Evolutionary conservation across 2,797 vertebrate species (phyloP).

Genomic region (Rousettus madagascariensis): DNA sequence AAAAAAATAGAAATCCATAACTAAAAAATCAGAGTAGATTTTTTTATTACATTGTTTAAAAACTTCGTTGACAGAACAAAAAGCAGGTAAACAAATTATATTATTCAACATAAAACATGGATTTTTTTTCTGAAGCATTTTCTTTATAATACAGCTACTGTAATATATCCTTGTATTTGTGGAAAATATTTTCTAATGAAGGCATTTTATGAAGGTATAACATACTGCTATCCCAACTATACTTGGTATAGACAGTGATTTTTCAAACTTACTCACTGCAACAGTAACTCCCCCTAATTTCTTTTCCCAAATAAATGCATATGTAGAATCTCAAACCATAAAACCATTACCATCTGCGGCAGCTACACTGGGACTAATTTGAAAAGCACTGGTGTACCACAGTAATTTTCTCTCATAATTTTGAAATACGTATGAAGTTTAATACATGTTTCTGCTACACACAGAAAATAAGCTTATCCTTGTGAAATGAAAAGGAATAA

Average conservation of each 20-base stretch:
- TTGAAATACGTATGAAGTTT: slow-evolving; percentile 15
- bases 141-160: slow-evolving; percentile 10
- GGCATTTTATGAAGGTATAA: slow-evolving; percentile 19
- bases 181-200: slow-evolving; percentile 43
- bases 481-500: background rate
- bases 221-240: background rate
- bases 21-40: slow-evolving; percentile 45
- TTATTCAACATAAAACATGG: background rate
- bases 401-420: background rate
- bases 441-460: slow-evolving; percentile 32
- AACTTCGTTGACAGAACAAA: slow-evolving; percentile 9
- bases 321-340: slow-evolving; percentile 1
- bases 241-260: background rate
- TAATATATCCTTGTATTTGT: slow-evolving; percentile 1
- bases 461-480: background rate
- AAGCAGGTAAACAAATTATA: background rate
- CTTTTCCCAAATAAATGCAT: slow-evolving; percentile 24
- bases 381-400: slow-evolving; percentile 2
- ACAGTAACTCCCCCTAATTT: background rate
- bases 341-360: slow-evolving; percentile 5
- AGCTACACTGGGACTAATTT: background rate
- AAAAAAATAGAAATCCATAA: slow-evolving; percentile 20
- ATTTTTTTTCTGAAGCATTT: background rate
- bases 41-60: slow-evolving; percentile 24
- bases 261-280: slow-evolving; percentile 19